A percentile compares a stretch with the other conserved stretches of the same genome.
phyloP scores from a whole-genome alignment of 2,888 invertebrate genomes.

The Myathropa florea region DNA sequence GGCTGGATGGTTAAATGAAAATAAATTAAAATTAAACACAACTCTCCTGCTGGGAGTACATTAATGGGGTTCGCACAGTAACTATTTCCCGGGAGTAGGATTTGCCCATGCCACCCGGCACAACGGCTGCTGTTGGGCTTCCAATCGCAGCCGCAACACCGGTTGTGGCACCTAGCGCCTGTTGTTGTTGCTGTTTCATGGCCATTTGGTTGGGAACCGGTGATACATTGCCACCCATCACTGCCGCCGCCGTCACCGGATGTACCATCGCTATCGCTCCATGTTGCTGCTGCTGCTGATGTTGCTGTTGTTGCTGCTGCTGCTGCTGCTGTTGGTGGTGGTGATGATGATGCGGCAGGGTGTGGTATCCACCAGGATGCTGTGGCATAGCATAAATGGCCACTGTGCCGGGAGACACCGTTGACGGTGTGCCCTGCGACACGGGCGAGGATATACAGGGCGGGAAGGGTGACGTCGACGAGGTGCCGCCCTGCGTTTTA shows the following conservation, averaged over 20 bases:
- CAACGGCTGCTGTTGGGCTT: constrained; percentile 78
- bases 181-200: constrained; percentile 54
- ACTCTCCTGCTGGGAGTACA: constrained; percentile 86
- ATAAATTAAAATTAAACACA: constrained; percentile 83
- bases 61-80: constrained; percentile 85
- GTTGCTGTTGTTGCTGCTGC: constrained; percentile 73
- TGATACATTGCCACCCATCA: constrained; percentile 74
- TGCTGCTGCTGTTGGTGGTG: constrained; percentile 74
- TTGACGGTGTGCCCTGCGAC: constrained; percentile 79
- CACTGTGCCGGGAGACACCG: constrained; percentile 79
- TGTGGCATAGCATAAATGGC: constrained; percentile 80
- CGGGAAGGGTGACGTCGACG: constrained; percentile 79
- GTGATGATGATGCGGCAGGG: constrained; percentile 79
- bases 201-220: constrained; percentile 52
- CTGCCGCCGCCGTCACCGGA: constrained; percentile 74
- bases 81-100: constrained; percentile 84
- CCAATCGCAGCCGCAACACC: constrained; percentile 75
- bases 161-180: constrained; percentile 73
- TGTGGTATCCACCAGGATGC: constrained; percentile 80
- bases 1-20: constrained; percentile 14
- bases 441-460: constrained; percentile 80
- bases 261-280: constrained; percentile 77
- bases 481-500: constrained; percentile 79
- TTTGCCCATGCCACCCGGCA: constrained; percentile 78
- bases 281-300: constrained; percentile 73